phyloP scores from a whole-genome alignment of 1,140 invertebrate species.

The Drosophila albomicans region DNA sequence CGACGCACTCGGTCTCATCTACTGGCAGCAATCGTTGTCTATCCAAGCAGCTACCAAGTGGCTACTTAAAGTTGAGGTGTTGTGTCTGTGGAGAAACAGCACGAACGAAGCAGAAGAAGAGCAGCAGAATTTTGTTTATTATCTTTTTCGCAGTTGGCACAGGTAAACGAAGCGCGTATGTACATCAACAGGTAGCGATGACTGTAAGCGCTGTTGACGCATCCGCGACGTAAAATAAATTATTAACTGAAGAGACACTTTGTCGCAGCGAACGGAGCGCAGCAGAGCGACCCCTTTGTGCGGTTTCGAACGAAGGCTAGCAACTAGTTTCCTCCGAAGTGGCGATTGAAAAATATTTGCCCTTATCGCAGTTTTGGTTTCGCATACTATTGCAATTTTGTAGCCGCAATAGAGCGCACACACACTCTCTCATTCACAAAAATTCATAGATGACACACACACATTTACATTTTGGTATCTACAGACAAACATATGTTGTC shows the following conservation, averaged over 20 bases:
- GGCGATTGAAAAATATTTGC: conserved; percentile 28
- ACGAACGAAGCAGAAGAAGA: neutral
- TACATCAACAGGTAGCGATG: conserved; percentile 69
- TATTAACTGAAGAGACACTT: neutral
- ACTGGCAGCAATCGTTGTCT: conserved; percentile 36
- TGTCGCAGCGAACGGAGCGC: neutral
- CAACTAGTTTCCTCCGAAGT: conserved; percentile 29
- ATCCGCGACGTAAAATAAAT: neutral
- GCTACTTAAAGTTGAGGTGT: conserved; percentile 5
- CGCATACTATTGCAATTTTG: conserved; percentile 27
- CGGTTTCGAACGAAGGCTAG: conserved; percentile 19
- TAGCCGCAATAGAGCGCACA: neutral
- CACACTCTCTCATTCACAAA: neutral
- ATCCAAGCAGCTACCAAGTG: conserved; percentile 7
- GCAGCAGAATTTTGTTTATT: neutral
- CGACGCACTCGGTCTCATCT: conserved; percentile 62
- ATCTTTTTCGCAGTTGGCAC: neutral
- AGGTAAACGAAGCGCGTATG: conserved; percentile 8
- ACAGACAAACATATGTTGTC: conserved; percentile 41
- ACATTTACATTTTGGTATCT: conserved; percentile 16
- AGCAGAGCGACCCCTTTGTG: conserved; percentile 4
- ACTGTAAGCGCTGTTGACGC: conserved; percentile 30
- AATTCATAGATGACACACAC: conserved; percentile 5
- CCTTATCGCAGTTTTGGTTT: conserved; percentile 42
- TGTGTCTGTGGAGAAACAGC: conserved; percentile 1